A percentile compares a stretch with the other conserved stretches of the same genome.
Evolutionary conservation across 2,797 vertebrate species (phyloP).

Genomic region (Masticophis lateralis): DNA sequence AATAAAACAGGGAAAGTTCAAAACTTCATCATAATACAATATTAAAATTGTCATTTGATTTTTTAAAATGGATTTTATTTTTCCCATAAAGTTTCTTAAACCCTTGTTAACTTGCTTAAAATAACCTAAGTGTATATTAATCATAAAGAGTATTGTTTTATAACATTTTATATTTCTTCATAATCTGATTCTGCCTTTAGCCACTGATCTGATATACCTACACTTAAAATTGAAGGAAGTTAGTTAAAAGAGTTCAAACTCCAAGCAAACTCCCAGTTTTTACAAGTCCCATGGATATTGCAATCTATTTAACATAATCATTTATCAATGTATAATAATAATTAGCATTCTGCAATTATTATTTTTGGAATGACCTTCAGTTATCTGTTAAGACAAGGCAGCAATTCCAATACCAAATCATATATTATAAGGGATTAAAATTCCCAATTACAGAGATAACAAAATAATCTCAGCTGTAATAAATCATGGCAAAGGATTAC

Average conservation of each 20-base stretch:
- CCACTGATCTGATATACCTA: background rate
- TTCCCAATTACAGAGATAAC: background rate
- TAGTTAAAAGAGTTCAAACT: background rate
- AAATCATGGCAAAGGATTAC: background rate
- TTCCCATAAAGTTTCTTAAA: background rate
- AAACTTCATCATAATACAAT: background rate
- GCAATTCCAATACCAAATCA: background rate
- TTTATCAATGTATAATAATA: background rate
- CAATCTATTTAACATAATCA: background rate
- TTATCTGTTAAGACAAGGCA: background rate
- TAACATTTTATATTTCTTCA: background rate
- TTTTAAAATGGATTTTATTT: background rate
- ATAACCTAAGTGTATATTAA: background rate
- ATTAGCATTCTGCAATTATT: background rate
- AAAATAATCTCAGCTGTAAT: background rate
- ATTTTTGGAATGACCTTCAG: background rate
- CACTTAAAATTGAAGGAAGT: background rate
- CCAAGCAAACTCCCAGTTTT: background rate
- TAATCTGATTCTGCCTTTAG: background rate
- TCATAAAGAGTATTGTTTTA: background rate
- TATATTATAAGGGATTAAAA: background rate
- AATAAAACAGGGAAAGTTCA: background rate
- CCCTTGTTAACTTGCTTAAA: background rate
- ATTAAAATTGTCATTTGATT: background rate
- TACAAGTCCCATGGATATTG: background rate